These are phyloP conservation scores for Brienomyrus longianalis DNA, from an alignment of 2,113 vertebrate genomes.

Conservation along the genomic window DNA sequence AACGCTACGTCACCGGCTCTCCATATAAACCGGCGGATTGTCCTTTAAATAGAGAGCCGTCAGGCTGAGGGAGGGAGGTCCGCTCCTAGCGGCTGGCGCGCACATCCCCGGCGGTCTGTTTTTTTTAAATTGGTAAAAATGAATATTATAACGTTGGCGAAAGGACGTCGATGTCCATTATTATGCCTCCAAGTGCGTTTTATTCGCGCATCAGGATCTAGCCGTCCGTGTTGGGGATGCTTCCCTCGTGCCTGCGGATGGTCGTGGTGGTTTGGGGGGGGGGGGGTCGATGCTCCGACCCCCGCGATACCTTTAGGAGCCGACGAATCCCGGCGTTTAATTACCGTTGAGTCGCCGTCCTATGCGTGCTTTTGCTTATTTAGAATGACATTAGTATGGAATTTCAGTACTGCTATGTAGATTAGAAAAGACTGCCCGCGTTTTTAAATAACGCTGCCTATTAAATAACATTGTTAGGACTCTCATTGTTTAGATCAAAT, in stretches of 20 bases:
- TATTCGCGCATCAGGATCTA: background rate
- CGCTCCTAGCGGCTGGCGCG: background rate
- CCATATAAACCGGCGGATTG: constrained; percentile 88
- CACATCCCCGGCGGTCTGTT: background rate
- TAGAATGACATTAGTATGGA: background rate
- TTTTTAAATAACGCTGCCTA: background rate
- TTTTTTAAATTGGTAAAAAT: background rate
- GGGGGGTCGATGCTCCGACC: background rate
- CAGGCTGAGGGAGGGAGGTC: background rate
- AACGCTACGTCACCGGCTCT: constrained; percentile 87
- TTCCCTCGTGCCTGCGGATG: background rate
- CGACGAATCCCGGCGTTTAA: background rate
- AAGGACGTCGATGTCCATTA: background rate
- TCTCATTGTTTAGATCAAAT: background rate
- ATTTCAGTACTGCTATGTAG: background rate
- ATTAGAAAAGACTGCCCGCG: background rate
- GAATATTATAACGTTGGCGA: background rate
- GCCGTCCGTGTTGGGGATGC: background rate
- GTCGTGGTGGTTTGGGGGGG: background rate
- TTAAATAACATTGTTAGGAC: background rate
- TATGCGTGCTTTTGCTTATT: background rate
- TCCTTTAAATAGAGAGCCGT: constrained; percentile 86
- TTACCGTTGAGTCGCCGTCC: background rate
- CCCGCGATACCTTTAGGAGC: background rate
- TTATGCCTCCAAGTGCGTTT: background rate